Evolutionary conservation across 2,797 vertebrate species (phyloP).

Genomic region (Enteromius thamalakanensis): DNA sequence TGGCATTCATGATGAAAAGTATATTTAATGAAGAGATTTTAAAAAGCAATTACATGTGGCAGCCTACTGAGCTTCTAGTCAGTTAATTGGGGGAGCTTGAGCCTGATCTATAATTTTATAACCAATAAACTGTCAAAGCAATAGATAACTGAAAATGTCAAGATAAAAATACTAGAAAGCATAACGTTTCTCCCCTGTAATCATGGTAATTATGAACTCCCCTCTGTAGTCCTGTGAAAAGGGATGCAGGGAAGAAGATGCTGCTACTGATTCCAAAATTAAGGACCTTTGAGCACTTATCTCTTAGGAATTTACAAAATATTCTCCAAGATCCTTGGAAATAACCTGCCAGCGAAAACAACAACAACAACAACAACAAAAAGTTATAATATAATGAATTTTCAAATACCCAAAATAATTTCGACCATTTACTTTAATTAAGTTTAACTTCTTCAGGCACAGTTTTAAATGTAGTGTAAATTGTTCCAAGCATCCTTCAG

Average conservation of each 20-base stretch:
- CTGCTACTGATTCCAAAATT: not conserved
- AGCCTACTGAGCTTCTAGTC: slow-evolving; percentile 27
- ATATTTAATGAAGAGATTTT: slow-evolving; percentile 40
- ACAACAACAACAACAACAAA: no score
- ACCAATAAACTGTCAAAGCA: slow-evolving; percentile 36
- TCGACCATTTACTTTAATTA: no score
- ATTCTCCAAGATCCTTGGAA: not conserved
- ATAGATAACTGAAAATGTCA: slow-evolving; percentile 35
- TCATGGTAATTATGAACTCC: slow-evolving; percentile 17
- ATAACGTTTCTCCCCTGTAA: slow-evolving; percentile 17
- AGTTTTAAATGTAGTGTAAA: not conserved
- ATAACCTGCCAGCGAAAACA: no score
- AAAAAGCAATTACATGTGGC: slow-evolving; percentile 38
- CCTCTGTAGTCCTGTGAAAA: not conserved
- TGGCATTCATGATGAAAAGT: slow-evolving; percentile 41
- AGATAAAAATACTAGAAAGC: slow-evolving; percentile 35
- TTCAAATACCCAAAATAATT: no score
- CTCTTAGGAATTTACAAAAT: not conserved
- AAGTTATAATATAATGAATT: no score
- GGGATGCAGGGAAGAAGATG: not conserved
- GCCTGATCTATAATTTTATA: slow-evolving; percentile 39
- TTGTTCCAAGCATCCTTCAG: not conserved
- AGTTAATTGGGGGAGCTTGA: slow-evolving; percentile 27
- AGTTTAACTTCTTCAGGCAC: not conserved
- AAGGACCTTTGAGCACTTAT: not conserved